phyloP scores from a whole-genome alignment of 2,113 vertebrate species.

The Strigops habroptila region DNA sequence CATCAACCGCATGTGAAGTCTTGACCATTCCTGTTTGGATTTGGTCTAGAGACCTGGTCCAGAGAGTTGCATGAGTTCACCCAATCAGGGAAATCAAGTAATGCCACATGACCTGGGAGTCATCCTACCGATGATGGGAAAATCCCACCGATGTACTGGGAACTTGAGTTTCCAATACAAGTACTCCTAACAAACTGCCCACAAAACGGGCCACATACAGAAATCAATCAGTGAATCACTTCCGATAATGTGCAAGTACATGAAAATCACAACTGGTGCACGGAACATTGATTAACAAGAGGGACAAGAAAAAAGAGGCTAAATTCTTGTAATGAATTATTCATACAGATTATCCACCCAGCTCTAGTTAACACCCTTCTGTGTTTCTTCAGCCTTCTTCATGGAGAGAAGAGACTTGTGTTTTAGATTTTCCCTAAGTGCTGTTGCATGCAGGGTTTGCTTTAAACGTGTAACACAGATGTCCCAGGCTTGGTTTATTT shows the following conservation, averaged over 20 bases:
- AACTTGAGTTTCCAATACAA: neutral
- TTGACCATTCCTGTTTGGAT: neutral
- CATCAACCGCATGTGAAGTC: neutral
- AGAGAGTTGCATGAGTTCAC: neutral
- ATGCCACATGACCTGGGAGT: neutral
- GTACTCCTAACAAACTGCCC: neutral
- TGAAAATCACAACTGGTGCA: neutral
- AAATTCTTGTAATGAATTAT: conserved; percentile 45
- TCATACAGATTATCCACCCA: conserved; percentile 55
- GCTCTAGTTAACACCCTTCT: conserved; percentile 60
- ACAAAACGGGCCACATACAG: neutral
- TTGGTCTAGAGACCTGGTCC: neutral
- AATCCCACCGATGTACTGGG: neutral
- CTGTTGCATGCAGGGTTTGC: conserved; percentile 60
- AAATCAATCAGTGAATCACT: neutral
- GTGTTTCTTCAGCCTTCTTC: conserved; percentile 24
- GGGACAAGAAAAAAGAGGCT: neutral
- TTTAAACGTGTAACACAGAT: conserved; percentile 88
- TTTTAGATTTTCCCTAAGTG: conserved; percentile 62
- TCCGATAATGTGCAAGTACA: neutral
- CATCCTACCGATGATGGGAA: neutral
- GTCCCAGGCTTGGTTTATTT: conserved; percentile 86
- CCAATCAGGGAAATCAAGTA: neutral
- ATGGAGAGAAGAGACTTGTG: conserved; percentile 30
- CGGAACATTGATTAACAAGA: neutral